These are phyloP conservation scores for Spisula subtruncata DNA, from an alignment of 2,888 invertebrate species.

Conservation along the genomic window DNA sequence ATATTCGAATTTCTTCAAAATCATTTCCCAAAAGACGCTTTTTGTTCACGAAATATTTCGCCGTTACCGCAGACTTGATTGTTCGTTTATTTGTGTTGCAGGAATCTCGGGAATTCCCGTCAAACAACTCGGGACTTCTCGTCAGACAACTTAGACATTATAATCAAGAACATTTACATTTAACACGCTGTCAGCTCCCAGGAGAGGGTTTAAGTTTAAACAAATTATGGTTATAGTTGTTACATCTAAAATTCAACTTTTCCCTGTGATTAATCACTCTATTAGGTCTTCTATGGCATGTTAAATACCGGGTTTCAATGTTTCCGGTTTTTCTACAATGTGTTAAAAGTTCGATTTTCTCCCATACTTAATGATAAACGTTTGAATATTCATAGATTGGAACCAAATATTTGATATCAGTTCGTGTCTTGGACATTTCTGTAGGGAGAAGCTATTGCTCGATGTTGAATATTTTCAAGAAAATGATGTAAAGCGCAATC, in stretches of 20 bases:
- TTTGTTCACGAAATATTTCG: constrained; percentile 4
- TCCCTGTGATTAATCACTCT: constrained; percentile 56
- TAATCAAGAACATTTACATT: constrained; percentile 30
- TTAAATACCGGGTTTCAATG: constrained; percentile 40
- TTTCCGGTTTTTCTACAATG: constrained; percentile 10
- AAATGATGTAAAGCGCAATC: neutral
- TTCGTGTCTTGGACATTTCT: neutral
- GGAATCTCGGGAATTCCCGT: constrained; percentile 16
- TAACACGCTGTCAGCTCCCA: constrained; percentile 23
- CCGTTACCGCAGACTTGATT: neutral
- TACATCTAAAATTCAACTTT: constrained; percentile 52
- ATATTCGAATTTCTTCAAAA: constrained; percentile 12
- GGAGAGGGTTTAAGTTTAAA: constrained; percentile 48
- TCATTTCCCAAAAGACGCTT: neutral
- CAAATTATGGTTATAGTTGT: constrained; percentile 53
- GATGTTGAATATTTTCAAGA: neutral
- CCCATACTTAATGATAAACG: constrained; percentile 2
- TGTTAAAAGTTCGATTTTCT: constrained; percentile 2
- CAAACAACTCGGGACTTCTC: constrained; percentile 10
- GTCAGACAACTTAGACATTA: neutral
- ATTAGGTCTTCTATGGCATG: constrained; percentile 37
- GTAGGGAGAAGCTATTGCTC: neutral
- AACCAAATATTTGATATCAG: neutral
- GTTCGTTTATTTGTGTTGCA: constrained; percentile 30
- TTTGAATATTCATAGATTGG: neutral